These are phyloP conservation scores for Pelagia noctiluca DNA, from an alignment of 30 jellyfish, hydroid and myxozoan species.

Conservation along the genomic window DNA sequence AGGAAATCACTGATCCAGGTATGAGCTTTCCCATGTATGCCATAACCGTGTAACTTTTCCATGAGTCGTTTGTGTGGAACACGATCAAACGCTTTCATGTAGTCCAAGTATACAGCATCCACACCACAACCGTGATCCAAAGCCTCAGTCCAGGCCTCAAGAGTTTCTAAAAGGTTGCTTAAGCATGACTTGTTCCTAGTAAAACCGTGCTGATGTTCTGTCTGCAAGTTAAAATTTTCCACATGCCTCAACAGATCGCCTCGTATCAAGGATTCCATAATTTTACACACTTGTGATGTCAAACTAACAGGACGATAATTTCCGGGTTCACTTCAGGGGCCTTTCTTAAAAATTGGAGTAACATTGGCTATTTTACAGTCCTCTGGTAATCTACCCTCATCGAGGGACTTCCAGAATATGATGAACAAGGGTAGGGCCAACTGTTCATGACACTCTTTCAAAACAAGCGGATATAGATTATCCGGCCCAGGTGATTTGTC, in stretches of 20 bases:
- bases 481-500: conserved; percentile 22
- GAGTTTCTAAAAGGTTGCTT: too few relatives aligned
- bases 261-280: conserved; percentile 8
- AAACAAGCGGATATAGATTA: conserved; percentile 8
- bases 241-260: conserved; percentile 22
- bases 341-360: conserved; percentile 13
- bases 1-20: too few relatives aligned
- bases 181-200: too few relatives aligned
- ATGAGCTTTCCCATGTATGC: too few relatives aligned
- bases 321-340: conserved; percentile 5
- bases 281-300: conserved; percentile 14
- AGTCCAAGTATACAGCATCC: neutral
- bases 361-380: conserved; percentile 20
- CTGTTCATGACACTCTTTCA: conserved; percentile 1
- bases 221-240: neutral
- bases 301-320: conserved; percentile 13
- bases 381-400: conserved; percentile 19
- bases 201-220: conserved; percentile 17
- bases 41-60: too few relatives aligned
- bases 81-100: too few relatives aligned
- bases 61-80: too few relatives aligned
- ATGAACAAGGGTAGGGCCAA: conserved; percentile 20
- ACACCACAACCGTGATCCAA: too few relatives aligned
- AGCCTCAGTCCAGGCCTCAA: neutral
- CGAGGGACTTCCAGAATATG: conserved; percentile 15